These are phyloP conservation scores for Carcharodon carcharias DNA, from an alignment of 2,797 vertebrate species.

Conservation along the genomic window DNA sequence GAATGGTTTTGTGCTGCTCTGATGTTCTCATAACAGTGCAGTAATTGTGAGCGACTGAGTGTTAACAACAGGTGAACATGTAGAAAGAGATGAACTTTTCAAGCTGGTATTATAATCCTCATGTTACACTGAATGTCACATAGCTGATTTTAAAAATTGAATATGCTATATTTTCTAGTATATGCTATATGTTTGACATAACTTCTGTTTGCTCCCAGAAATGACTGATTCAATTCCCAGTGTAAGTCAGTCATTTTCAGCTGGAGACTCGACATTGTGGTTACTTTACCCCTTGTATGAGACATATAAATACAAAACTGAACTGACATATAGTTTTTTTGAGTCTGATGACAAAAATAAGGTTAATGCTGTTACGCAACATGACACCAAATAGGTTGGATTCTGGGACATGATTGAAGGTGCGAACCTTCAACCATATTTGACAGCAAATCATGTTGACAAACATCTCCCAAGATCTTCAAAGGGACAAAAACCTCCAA, in stretches of 20 bases:
- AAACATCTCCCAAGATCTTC: not conserved
- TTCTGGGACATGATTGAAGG: not conserved
- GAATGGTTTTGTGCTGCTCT: not conserved
- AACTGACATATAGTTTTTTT: not conserved
- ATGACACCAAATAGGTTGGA: too few relatives aligned
- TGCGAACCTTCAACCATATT: not conserved
- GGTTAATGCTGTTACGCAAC: not conserved
- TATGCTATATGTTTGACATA: too few relatives aligned
- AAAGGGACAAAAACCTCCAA: not conserved
- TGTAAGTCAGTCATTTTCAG: not conserved
- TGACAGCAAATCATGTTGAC: not conserved
- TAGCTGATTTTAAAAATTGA: not conserved
- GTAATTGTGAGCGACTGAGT: too few relatives aligned
- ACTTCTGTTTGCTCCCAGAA: not conserved
- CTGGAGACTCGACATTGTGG: not conserved
- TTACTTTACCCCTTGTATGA: not conserved
- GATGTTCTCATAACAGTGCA: not conserved
- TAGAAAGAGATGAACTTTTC: too few relatives aligned
- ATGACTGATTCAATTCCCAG: not conserved
- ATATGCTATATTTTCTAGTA: not conserved
- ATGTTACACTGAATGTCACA: not conserved
- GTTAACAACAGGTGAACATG: too few relatives aligned
- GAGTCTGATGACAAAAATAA: not conserved
- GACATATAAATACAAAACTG: not conserved
- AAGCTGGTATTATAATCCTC: not conserved